phyloP scores from a whole-genome alignment of 2,888 invertebrate genomes.

The Gymnosoma rotundatum region DNA sequence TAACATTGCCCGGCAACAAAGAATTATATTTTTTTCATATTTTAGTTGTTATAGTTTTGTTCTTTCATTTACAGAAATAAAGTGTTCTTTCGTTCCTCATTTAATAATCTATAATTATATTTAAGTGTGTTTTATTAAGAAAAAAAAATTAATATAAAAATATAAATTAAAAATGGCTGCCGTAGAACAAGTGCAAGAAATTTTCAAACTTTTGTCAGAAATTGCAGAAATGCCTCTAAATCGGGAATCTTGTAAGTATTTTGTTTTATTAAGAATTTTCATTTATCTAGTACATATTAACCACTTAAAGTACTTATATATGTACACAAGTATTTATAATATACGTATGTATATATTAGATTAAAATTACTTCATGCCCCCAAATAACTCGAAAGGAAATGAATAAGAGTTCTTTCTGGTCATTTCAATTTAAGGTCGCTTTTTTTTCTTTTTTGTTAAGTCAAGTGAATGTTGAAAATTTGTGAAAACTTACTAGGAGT shows the following conservation, averaged over 20 bases:
- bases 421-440: no score
- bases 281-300: neutral
- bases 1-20: no score
- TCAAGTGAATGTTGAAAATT: no score
- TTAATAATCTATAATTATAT: constrained; percentile 59
- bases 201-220: constrained; percentile 76
- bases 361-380: no score
- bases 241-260: constrained; percentile 79
- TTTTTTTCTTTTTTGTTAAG: no score
- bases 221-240: constrained; percentile 77
- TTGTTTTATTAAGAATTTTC: neutral
- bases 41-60: constrained; percentile 35
- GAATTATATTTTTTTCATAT: constrained; percentile 7
- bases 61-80: constrained; percentile 33
- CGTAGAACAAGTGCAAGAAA: constrained; percentile 76
- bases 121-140: constrained; percentile 60
- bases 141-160: constrained; percentile 51
- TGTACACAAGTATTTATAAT: no score
- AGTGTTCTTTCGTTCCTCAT: constrained; percentile 48
- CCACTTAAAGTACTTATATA: no score
- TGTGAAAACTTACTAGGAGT: no score
- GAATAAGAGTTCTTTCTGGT: no score
- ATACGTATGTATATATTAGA: no score
- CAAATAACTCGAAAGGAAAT: no score
- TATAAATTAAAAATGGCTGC: constrained; percentile 76